Evolutionary conservation across 2,797 vertebrate genomes (phyloP).

Genomic region (Scomberomorus guttatus): DNA sequence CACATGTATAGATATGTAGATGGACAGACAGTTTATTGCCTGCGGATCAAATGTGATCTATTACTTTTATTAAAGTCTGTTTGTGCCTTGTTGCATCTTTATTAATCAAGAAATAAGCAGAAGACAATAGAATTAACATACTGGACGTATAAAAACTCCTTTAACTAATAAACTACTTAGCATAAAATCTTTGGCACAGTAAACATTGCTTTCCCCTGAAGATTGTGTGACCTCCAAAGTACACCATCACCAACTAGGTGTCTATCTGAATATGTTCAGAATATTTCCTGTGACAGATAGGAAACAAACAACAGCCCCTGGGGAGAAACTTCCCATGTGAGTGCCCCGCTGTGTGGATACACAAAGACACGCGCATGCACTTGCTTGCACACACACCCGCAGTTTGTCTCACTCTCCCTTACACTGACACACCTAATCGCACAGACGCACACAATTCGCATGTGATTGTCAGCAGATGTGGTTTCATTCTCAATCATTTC

Average conservation of each 20-base stretch:
- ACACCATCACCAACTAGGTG: slow-evolving; percentile 58
- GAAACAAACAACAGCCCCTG: slow-evolving; percentile 76
- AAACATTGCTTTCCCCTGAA: slow-evolving; percentile 60
- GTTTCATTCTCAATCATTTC: slow-evolving; percentile 56
- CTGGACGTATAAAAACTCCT: slow-evolving; percentile 9
- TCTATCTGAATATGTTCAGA: slow-evolving; percentile 67
- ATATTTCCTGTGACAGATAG: slow-evolving; percentile 72
- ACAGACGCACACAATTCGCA: slow-evolving; percentile 36
- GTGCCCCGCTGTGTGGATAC: slow-evolving; percentile 38
- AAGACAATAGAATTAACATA: slow-evolving; percentile 20
- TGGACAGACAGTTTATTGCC: slow-evolving; percentile 1
- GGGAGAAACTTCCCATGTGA: slow-evolving; percentile 55
- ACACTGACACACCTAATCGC: slow-evolving; percentile 38
- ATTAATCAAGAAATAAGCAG: neutral
- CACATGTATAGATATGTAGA: neutral
- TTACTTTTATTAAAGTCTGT: slow-evolving; percentile 4
- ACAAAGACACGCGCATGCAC: slow-evolving; percentile 19
- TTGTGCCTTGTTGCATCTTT: neutral
- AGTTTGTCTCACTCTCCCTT: neutral
- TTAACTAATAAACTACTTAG: slow-evolving; percentile 62
- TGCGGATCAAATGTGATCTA: slow-evolving; percentile 23
- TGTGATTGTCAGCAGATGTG: slow-evolving; percentile 42
- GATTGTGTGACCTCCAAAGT: slow-evolving; percentile 65
- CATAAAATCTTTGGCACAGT: slow-evolving; percentile 62
- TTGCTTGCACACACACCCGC: neutral